Evolutionary conservation across 2,113 vertebrate genomes (phyloP), one percentile per base, ranked within the genome.

Genomic region (Xerus inauris): DNA sequence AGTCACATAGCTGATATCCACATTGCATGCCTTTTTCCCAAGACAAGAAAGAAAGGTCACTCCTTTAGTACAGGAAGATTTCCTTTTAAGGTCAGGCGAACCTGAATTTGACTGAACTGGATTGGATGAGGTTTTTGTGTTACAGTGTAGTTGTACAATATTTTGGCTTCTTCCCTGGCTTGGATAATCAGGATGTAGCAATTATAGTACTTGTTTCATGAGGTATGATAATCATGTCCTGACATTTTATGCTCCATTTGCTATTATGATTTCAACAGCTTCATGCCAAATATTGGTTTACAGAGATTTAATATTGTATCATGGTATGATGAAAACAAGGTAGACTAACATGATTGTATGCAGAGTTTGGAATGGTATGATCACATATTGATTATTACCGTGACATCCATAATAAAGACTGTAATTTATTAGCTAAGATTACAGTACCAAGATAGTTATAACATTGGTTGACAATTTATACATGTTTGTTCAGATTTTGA

Each of bases 201-300:
- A 91, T 94, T 91, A 94, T 35, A 96, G 26, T 30, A 93, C 40
- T 97, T 72, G n/a, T 93, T 96, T 94, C 83, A 67, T 96, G 83
- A 96, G 51, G 83, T 95, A 89, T 94, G 94, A 89, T 96, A 87
- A 97, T 93, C 89, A 95, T 94, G 89, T 67, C 67, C 69, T 92
- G 89, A 94, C 83, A 89, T 94, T 95, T 87, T 93, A 91, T 97
- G 96, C 91, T 94, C 87, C 93, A 91, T 96, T 95, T 91, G 81
- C 96, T 95, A 51, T 93, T 93, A 72, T 57, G 69, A 96, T 96
- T 96, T 85, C 38, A 93, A 82, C 28, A 82, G 47, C 38, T 94
- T 83, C 75, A 40, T 92, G 89, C 87, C 91, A 95, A 93, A 84
- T 22, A 28, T 24, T 77, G 69, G 42, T 73, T 87, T 93, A 13